Conservation (phyloP, 2,113 vertebrate species). For the Carollia perspicillata region DNA sequence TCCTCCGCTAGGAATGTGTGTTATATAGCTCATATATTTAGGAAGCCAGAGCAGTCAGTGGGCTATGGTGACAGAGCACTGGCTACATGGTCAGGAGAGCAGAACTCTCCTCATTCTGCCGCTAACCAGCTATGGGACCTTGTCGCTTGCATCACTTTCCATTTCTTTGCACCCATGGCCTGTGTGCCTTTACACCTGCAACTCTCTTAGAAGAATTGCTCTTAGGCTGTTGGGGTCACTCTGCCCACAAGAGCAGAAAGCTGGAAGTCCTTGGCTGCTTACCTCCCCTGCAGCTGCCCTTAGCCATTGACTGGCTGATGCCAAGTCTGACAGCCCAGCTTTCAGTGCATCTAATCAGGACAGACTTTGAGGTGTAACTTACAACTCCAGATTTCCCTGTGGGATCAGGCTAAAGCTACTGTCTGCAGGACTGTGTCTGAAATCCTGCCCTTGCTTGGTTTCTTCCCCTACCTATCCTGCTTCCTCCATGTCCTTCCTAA, state of each 20-base stretch:
- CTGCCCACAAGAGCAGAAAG: not conserved
- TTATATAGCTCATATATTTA: not conserved
- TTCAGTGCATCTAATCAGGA: not conserved
- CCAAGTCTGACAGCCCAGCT: not conserved
- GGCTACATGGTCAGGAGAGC: not conserved
- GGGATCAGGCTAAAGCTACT: not conserved
- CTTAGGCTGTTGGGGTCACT: not conserved
- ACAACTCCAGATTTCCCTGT: not conserved
- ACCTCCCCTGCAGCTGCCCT: not conserved
- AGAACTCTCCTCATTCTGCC: not conserved
- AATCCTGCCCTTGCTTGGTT: not conserved
- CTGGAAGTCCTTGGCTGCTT: not conserved
- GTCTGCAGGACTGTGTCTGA: not conserved
- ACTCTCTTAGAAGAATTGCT: not conserved
- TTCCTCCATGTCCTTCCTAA: not conserved
- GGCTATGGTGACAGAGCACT: not conserved
- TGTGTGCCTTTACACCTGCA: not conserved
- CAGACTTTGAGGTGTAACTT: not conserved
- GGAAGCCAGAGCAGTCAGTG: not conserved
- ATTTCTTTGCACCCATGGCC: not conserved
- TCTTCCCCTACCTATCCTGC: not conserved
- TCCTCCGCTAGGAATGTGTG: not conserved
- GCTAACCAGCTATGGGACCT: not conserved
- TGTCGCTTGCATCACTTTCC: not conserved
- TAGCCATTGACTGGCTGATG: not conserved